Evolutionary conservation across 2,888 invertebrate genomes (phyloP), one percentile per base, ranked within the genome.

Genomic region (Alcis repandata): DNA sequence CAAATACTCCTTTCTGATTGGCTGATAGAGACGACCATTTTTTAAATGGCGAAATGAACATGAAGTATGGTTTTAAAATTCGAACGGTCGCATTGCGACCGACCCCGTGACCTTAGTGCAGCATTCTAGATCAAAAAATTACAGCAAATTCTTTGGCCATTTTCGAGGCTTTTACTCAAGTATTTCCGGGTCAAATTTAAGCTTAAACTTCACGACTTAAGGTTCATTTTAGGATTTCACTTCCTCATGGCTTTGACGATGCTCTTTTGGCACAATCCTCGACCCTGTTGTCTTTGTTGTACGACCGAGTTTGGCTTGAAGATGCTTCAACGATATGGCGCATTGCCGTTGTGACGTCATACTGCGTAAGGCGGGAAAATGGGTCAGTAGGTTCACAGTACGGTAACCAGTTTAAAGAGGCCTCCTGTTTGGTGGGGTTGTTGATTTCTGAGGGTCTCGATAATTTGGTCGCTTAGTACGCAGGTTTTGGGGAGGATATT

Each of bases 261-360:
- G 65, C 60, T 57, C 57, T 66, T 46, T 57, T 60, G 4, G 52
- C 41, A 38, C 46, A 52, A 66, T 60, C 53, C 40, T 58, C 61
- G 62, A 67, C 67, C 75, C 67, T 72, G 78, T 73, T 69, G 15
- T 1, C 7, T 2, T 19, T 0, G 49, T 1, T 0, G 46, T 79
- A 86, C 75, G 79, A 72, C 68, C 68, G 72, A 71, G 70, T 77
- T 78, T 79, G 58, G 75, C 73, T 71, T 79, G 77, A 63, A 65
- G 63, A 68, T 68, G 67, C 54, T 53, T 63, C 54, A 60, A 54
- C 74, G 78, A 81, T 78, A 80, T 83, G 79, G 87, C 88, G 88
- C 88, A 88, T 69, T 88, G 88, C 84, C 76, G 87, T 74, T 74
- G 74, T 88, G 87, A 88, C 88, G 88, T 88, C 88, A 88, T 72